Percentiles rank a stretch among this genome's conserved stretches.
phyloP scores from a whole-genome alignment of 2,797 vertebrate species.

The Phaenicophaeus curvirostris region DNA sequence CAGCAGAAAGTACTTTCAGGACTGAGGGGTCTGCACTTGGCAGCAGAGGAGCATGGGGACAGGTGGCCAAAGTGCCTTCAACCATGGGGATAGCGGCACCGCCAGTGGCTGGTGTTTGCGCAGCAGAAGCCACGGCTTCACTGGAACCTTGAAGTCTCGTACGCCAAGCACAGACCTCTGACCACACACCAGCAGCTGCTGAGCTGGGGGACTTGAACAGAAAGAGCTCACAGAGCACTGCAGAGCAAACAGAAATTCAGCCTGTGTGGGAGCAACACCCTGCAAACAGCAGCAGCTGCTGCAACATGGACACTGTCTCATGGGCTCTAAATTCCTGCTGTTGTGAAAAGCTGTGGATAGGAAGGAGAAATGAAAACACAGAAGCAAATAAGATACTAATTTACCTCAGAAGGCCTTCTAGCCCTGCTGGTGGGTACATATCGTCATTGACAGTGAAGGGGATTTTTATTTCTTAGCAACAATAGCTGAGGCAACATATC shows the following conservation, averaged over 20 bases:
- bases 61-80: background rate
- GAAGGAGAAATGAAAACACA: background rate
- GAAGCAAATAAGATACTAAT: background rate
- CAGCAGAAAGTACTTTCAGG: background rate
- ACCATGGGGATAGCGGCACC: background rate
- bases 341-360: no score
- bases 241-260: background rate
- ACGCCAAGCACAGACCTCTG: background rate
- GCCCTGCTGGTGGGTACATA: background rate
- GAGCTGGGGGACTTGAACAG: accelerated
- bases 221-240: background rate
- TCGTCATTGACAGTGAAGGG: background rate
- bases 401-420: background rate
- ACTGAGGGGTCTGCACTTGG: background rate
- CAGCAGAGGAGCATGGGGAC: background rate
- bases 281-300: background rate
- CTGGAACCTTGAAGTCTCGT: background rate
- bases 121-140: background rate
- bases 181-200: background rate
- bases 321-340: no score
- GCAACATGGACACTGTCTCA: accelerated
- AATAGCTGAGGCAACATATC: background rate
- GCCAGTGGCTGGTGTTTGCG: background rate
- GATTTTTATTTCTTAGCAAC: background rate
- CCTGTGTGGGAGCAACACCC: background rate